Evolutionary conservation across 2,888 invertebrate genomes (phyloP).

Genomic region (Copidosoma aretas): DNA sequence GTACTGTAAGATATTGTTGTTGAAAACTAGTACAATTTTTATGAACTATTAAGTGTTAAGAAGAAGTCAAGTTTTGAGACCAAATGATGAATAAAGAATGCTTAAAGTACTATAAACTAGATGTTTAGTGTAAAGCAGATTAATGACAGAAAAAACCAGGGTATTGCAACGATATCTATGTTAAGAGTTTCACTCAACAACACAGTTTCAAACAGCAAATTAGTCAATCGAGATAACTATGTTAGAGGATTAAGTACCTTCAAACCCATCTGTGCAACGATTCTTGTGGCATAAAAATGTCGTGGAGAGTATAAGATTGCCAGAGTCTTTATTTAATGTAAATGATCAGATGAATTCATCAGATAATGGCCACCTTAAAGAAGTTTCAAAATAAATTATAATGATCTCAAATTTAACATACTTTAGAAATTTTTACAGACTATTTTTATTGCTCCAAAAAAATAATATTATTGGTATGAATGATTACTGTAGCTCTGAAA

Average conservation of each 20-base stretch:
- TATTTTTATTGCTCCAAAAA: too few species aligned
- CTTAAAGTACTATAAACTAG: conserved; percentile 11
- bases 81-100: neutral
- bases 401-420: neutral
- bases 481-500: too few species aligned
- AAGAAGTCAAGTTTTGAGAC: too few species aligned
- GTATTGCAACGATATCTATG: neutral
- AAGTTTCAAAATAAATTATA: neutral
- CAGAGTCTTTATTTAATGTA: conserved; percentile 6
- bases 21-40: too few species aligned
- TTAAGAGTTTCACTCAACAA: too few species aligned
- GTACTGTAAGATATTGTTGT: conserved; percentile 10
- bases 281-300: conserved; percentile 16
- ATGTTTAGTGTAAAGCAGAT: conserved; percentile 1
- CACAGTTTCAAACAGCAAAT: conserved; percentile 5
- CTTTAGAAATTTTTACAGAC: neutral
- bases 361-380: conserved; percentile 1
- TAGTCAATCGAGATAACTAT: conserved; percentile 7
- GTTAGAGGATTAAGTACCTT: conserved; percentile 14
- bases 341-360: conserved; percentile 11
- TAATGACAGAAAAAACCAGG: neutral
- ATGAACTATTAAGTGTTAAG: too few species aligned
- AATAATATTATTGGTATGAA: too few species aligned
- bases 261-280: conserved; percentile 24
- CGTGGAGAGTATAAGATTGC: conserved; percentile 4